Percentiles rank a stretch among this genome's conserved stretches.
These are phyloP conservation scores for Pilophorus perplexus DNA, from an alignment of 2,888 invertebrate species.

Conservation along the genomic window DNA sequence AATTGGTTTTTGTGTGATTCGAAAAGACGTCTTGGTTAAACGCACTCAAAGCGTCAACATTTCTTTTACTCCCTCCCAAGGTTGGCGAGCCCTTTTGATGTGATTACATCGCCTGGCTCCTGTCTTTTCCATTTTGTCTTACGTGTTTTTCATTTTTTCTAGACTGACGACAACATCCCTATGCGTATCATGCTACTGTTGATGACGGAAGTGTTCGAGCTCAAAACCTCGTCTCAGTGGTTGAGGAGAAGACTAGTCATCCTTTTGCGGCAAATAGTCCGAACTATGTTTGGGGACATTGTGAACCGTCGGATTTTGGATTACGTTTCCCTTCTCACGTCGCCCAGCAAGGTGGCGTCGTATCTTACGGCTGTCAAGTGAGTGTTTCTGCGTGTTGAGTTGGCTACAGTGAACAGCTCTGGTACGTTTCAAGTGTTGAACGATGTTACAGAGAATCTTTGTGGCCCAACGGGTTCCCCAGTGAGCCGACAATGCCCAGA, in stretches of 20 bases:
- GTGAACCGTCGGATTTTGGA: conserved; percentile 85
- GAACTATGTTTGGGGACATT: conserved; percentile 77
- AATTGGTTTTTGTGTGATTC: too few species aligned
- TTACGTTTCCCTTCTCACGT: conserved; percentile 80
- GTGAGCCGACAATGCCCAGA: conserved; percentile 57
- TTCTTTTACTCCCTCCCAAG: too few species aligned
- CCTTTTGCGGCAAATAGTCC: conserved; percentile 71
- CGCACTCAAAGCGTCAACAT: too few species aligned
- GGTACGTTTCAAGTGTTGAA: conserved; percentile 52
- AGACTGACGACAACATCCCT: conserved; percentile 74
- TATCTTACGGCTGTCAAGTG: conserved; percentile 75
- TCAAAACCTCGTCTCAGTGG: conserved; percentile 79
- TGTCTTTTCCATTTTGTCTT: background rate
- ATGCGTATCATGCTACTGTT: conserved; percentile 73
- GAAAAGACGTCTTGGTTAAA: too few species aligned
- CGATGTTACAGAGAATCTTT: conserved; percentile 56
- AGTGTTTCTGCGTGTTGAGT: conserved; percentile 48
- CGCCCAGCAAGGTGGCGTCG: conserved; percentile 82
- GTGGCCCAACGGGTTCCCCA: conserved; percentile 62
- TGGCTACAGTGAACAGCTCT: conserved; percentile 58
- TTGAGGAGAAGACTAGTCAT: conserved; percentile 72
- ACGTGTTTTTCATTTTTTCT: background rate
- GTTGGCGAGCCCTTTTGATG: background rate
- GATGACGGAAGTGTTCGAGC: conserved; percentile 82
- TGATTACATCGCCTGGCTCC: too few species aligned